Percentiles rank a stretch among this genome's conserved stretches.
phyloP scores from a whole-genome alignment of 2,888 invertebrate species.

The Miltochrista miniata region DNA sequence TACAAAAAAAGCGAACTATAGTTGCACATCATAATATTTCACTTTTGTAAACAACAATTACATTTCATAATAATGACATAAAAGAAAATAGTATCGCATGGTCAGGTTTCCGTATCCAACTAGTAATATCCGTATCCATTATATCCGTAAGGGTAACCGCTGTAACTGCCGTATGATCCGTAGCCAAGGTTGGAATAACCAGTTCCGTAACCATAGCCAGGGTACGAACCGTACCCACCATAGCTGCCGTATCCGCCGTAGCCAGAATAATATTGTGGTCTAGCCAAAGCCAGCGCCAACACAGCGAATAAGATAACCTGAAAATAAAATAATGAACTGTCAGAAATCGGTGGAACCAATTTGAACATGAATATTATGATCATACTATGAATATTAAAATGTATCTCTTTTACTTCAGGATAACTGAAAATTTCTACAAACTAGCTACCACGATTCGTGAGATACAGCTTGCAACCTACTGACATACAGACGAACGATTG shows the following conservation, averaged over 20 bases:
- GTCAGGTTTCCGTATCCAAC: constrained; percentile 7
- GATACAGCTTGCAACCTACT: too few relatives aligned
- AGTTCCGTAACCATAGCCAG: constrained; percentile 61
- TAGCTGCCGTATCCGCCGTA: constrained; percentile 64
- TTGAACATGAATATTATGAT: too few relatives aligned
- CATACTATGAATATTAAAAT: too few relatives aligned
- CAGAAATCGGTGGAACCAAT: too few relatives aligned
- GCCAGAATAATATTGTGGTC: constrained; percentile 68
- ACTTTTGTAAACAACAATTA: constrained; percentile 12
- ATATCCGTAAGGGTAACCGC: constrained; percentile 61
- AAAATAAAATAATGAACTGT: constrained; percentile 27
- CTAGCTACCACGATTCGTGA: too few relatives aligned
- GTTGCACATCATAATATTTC: background rate
- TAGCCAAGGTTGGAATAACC: constrained; percentile 68
- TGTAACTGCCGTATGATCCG: constrained; percentile 58
- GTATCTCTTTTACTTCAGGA: too few relatives aligned
- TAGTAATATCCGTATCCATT: constrained; percentile 64
- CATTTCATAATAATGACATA: constrained; percentile 29
- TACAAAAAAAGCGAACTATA: too few relatives aligned
- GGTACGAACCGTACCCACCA: constrained; percentile 48
- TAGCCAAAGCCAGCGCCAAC: constrained; percentile 73
- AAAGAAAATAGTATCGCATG: constrained; percentile 21
- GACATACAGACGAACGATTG: too few relatives aligned
- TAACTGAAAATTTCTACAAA: too few relatives aligned
- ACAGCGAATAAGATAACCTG: constrained; percentile 75